phyloP scores from a whole-genome alignment of 2,113 vertebrate genomes.

The Semnornis frantzii region DNA sequence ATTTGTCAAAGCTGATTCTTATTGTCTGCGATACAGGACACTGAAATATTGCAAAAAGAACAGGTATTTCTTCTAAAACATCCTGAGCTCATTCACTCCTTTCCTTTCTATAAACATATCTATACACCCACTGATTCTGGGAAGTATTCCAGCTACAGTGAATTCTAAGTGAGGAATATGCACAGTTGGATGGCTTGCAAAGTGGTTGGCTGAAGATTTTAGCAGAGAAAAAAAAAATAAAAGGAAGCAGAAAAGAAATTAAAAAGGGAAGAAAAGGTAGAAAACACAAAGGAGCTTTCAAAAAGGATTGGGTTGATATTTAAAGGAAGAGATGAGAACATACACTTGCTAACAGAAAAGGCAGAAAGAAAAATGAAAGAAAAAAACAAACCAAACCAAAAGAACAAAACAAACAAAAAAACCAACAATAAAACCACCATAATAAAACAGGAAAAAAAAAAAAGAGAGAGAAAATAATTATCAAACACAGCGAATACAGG shows the following conservation, averaged over 20 bases:
- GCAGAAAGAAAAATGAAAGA: background rate
- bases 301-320: background rate
- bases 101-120: slow-evolving; percentile 39
- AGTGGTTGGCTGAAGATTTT: slow-evolving; percentile 25
- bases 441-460: background rate
- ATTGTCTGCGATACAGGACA: background rate
- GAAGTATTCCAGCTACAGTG: slow-evolving; percentile 49
- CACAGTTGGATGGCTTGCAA: slow-evolving; percentile 40
- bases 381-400: background rate
- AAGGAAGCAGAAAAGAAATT: slow-evolving; percentile 15
- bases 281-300: background rate
- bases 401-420: no score
- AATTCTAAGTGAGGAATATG: slow-evolving; percentile 35
- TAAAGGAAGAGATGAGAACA: background rate
- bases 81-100: slow-evolving; percentile 36
- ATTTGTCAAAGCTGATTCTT: slow-evolving; percentile 26
- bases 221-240: background rate
- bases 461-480: background rate
- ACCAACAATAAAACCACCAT: no score
- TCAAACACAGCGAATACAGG: background rate
- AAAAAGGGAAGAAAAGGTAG: background rate
- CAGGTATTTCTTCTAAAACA: slow-evolving; percentile 23
- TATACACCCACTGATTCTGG: slow-evolving; percentile 61
- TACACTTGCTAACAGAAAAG: background rate
- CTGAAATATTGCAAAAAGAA: slow-evolving; percentile 9